A percentile compares a stretch with the other conserved stretches of the same genome.
These are phyloP conservation scores for Poeciliopsis turrubarensis DNA, from an alignment of 2,113 vertebrate species.

Conservation along the genomic window DNA sequence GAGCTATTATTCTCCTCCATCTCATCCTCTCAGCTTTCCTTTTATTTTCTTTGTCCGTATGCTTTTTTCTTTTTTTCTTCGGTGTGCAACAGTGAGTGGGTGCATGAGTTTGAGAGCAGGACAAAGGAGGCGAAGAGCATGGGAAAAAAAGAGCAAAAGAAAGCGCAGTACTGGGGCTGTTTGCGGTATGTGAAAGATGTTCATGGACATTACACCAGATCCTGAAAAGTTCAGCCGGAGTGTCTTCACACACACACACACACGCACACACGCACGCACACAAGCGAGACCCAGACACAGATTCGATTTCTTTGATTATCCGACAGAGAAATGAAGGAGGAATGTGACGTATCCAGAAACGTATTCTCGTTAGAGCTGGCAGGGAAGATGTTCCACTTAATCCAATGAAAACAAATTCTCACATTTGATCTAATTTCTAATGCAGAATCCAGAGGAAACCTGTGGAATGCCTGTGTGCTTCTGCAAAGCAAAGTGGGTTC, in stretches of 20 bases:
- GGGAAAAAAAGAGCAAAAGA: conserved; percentile 1
- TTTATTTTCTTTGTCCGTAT: conserved; percentile 47
- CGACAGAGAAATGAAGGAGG: conserved; percentile 17
- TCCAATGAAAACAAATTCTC: conserved; percentile 42
- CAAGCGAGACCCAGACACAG: background rate
- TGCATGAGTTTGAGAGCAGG: conserved; percentile 22
- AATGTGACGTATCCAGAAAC: conserved; percentile 34
- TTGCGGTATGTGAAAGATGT: conserved; percentile 23
- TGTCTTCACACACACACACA: background rate
- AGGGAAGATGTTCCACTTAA: conserved; percentile 36
- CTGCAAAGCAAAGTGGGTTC: background rate
- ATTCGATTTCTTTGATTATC: conserved; percentile 27
- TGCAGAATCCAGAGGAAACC: conserved; percentile 8
- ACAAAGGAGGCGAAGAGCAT: conserved; percentile 36
- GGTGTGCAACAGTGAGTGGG: conserved; percentile 58
- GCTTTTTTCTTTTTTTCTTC: conserved; percentile 48
- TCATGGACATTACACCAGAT: conserved; percentile 21
- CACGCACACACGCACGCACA: background rate
- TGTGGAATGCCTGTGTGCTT: background rate
- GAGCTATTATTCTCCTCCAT: conserved; percentile 28
- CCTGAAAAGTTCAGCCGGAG: conserved; percentile 34
- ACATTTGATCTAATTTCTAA: conserved; percentile 18
- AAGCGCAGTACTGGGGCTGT: conserved; percentile 3
- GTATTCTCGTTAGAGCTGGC: conserved; percentile 9
- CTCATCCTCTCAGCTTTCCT: conserved; percentile 46